A percentile compares a stretch with the other conserved stretches of the same genome.
Evolutionary conservation across 2,888 invertebrate species (phyloP).

Genomic region (Steromphala cineraria): DNA sequence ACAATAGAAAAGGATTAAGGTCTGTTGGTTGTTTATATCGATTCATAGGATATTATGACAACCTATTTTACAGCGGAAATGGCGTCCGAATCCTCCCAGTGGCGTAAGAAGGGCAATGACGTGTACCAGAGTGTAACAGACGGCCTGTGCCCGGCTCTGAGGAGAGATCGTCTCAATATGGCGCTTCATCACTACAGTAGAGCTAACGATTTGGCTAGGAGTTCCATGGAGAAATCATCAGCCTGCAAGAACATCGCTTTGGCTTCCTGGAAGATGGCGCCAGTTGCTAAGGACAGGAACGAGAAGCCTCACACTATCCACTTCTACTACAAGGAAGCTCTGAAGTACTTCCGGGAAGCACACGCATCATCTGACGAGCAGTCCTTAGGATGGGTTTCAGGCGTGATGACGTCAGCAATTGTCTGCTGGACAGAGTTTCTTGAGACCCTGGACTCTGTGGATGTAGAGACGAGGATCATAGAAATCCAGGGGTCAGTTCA

Average conservation of each 20-base stretch:
- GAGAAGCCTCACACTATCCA: background rate
- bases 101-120: conserved; percentile 2
- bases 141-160: background rate
- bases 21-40: too few species aligned
- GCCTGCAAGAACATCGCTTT: conserved; percentile 36
- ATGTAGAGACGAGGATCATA: background rate
- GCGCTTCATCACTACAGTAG: background rate
- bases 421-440: conserved; percentile 25
- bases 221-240: background rate
- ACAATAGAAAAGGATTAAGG: too few species aligned
- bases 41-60: too few species aligned
- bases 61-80: too few species aligned
- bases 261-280: conserved; percentile 26
- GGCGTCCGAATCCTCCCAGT: background rate
- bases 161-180: background rate
- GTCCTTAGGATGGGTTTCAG: conserved; percentile 10
- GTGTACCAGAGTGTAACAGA: background rate
- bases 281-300: background rate
- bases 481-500: background rate
- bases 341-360: conserved; percentile 28
- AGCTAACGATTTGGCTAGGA: background rate
- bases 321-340: conserved; percentile 31
- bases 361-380: background rate
- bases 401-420: background rate
- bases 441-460: background rate